These are phyloP conservation scores for crab-eating macaque (Macaca fascicularis) DNA, from an alignment of 2,113 vertebrate genomes.

Conservation along the genomic window DNA sequence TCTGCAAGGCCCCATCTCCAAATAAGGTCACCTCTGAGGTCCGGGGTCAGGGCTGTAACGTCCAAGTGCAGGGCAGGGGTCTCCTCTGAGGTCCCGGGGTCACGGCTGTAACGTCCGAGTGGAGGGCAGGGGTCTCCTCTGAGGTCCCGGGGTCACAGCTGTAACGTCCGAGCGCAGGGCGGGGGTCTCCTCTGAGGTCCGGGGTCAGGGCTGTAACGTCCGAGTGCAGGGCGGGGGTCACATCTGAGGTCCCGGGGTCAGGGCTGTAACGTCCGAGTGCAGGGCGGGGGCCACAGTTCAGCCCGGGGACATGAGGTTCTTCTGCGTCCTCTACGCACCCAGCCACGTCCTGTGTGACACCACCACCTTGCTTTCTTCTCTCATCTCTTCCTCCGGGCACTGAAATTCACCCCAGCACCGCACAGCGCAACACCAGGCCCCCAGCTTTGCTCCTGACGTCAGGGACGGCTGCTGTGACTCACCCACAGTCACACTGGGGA, in stretches of 20 bases:
- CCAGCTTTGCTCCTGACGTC: background rate
- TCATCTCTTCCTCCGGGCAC: fast-evolving
- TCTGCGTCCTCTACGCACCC: background rate
- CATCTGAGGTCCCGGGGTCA: too few species aligned
- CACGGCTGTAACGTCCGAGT: fast-evolving
- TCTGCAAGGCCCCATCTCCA: background rate
- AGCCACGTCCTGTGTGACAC: fast-evolving
- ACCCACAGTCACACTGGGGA: background rate
- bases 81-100: too few species aligned
- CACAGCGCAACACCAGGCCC: fast-evolving
- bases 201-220: fast-evolving
- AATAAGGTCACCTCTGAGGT: background rate
- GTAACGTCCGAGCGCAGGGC: fast-evolving
- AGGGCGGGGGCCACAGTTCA: fast-evolving
- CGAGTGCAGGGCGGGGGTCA: fast-evolving
- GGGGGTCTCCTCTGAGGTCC: too few species aligned
- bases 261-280: fast-evolving
- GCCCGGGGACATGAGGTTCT: fast-evolving
- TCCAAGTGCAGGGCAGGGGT: fast-evolving
- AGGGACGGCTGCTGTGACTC: background rate
- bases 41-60: fast-evolving
- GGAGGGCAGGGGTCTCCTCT: too few species aligned
- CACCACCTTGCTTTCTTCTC: fast-evolving
- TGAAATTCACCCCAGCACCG: fast-evolving
- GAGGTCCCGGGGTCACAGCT: too few species aligned